Conservation (phyloP, 2,113 vertebrate species). For the Platichthys flesus region DNA sequence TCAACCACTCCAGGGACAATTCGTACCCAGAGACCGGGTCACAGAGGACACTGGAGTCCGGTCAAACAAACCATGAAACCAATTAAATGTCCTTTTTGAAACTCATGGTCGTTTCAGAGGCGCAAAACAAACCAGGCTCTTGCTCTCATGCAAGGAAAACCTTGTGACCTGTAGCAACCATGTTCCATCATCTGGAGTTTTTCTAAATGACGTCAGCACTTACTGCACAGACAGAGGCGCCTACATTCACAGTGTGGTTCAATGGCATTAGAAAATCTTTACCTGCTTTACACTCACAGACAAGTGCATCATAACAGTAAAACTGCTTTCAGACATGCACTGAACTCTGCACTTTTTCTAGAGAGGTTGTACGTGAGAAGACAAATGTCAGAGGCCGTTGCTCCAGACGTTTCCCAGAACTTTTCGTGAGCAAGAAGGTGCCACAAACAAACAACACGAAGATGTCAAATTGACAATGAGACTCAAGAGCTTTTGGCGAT, state of each 20-base stretch:
- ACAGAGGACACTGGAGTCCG: constrained; percentile 18
- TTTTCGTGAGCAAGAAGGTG: too few relatives aligned
- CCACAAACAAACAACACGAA: too few relatives aligned
- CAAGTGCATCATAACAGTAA: too few relatives aligned
- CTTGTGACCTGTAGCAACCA: neutral
- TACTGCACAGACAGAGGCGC: neutral
- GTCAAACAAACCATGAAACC: constrained; percentile 19
- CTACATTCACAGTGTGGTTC: neutral
- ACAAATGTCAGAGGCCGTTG: too few relatives aligned
- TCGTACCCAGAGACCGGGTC: constrained; percentile 1
- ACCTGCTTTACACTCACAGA: too few relatives aligned
- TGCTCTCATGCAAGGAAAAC: constrained; percentile 7
- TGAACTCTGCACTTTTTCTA: too few relatives aligned
- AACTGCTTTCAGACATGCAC: too few relatives aligned
- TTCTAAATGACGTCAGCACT: constrained; percentile 3
- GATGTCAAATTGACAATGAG: too few relatives aligned
- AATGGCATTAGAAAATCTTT: neutral
- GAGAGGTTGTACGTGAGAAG: too few relatives aligned
- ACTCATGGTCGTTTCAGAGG: constrained; percentile 15
- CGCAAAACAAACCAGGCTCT: constrained; percentile 2
- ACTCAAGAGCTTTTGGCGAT: too few relatives aligned
- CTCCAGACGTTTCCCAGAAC: too few relatives aligned
- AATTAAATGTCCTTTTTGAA: constrained; percentile 37
- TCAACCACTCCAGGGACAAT: neutral
- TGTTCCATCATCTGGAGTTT: neutral